A percentile compares a stretch with the other conserved stretches of the same genome.
These are phyloP conservation scores for Lycopodina hypogea DNA, from an alignment of 37 sponge, comb jelly and placozoan genomes.

Conservation along the genomic window DNA sequence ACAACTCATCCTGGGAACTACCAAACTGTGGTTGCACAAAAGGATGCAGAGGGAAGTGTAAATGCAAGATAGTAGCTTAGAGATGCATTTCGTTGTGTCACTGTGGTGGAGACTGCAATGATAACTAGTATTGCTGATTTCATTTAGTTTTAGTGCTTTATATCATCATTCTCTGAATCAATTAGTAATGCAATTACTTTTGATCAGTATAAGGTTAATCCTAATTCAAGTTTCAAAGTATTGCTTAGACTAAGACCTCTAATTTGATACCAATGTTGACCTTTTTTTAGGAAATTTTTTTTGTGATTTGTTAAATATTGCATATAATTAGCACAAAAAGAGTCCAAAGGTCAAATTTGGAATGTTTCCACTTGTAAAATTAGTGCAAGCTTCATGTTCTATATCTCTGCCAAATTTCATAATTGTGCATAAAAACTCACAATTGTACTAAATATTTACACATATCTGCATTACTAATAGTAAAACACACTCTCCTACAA, in stretches of 20 bases:
- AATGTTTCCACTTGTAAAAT: too few relatives aligned
- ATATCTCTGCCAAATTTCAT: too few relatives aligned
- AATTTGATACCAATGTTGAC: neutral
- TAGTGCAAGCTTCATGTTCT: too few relatives aligned
- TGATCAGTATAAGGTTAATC: neutral
- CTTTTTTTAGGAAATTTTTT: neutral
- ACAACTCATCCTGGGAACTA: neutral
- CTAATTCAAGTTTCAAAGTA: constrained; percentile 1
- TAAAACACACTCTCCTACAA: too few relatives aligned
- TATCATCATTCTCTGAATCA: too few relatives aligned
- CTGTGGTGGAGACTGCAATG: neutral
- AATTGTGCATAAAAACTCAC: neutral
- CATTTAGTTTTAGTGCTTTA: too few relatives aligned
- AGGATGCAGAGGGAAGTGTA: neutral
- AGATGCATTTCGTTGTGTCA: neutral
- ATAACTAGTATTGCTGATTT: neutral
- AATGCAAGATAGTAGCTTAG: neutral
- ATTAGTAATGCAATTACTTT: neutral
- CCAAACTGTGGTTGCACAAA: neutral
- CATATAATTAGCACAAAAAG: neutral
- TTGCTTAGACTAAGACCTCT: constrained; percentile 1
- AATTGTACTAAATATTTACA: neutral
- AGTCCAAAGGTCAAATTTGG: constrained; percentile 1
- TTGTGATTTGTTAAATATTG: too few relatives aligned
- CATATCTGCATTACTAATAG: neutral